A percentile compares a stretch with the other conserved stretches of the same genome.
Evolutionary conservation across 1,140 invertebrate genomes (phyloP).

Genomic region (Leguminivora glycinivorella): DNA sequence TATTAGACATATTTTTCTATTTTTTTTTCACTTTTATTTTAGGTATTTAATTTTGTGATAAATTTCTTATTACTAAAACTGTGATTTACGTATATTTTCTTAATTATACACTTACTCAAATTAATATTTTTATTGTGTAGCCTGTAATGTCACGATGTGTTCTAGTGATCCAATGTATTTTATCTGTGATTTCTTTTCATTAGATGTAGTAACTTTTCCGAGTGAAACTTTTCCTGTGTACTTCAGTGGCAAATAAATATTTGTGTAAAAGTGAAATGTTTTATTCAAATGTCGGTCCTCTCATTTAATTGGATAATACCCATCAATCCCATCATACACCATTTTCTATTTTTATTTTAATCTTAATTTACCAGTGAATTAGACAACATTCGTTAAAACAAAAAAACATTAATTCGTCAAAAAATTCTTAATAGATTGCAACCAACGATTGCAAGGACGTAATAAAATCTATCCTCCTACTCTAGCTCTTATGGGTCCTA

Average conservation of each 20-base stretch:
- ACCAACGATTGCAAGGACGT: no score
- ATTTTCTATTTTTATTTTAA: no score
- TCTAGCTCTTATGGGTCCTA: no score
- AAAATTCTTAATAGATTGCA: no score
- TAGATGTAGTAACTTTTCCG: constrained; percentile 52
- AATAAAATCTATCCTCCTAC: no score
- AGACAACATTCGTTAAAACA: no score
- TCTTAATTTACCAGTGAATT: no score
- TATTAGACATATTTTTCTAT: constrained; percentile 4
- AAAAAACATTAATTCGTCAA: no score
- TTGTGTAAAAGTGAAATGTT: constrained; percentile 59
- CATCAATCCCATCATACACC: no score
- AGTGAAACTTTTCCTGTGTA: constrained; percentile 65
- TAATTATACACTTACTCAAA: constrained; percentile 46
- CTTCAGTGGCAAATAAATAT: constrained; percentile 69
- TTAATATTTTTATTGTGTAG: constrained; percentile 35
- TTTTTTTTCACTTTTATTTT: background rate
- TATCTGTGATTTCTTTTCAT: constrained; percentile 71
- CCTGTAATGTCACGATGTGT: constrained; percentile 36
- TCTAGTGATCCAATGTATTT: constrained; percentile 53
- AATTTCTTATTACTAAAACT: constrained; percentile 47
- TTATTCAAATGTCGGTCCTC: constrained; percentile 46
- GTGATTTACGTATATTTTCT: constrained; percentile 61
- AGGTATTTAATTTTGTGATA: constrained; percentile 46
- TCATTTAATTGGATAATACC: no score